Percentiles rank a stretch among this genome's conserved stretches.
Evolutionary conservation across 2,888 invertebrate genomes (phyloP).

Genomic region (Gonocerus acuteangulatus): DNA sequence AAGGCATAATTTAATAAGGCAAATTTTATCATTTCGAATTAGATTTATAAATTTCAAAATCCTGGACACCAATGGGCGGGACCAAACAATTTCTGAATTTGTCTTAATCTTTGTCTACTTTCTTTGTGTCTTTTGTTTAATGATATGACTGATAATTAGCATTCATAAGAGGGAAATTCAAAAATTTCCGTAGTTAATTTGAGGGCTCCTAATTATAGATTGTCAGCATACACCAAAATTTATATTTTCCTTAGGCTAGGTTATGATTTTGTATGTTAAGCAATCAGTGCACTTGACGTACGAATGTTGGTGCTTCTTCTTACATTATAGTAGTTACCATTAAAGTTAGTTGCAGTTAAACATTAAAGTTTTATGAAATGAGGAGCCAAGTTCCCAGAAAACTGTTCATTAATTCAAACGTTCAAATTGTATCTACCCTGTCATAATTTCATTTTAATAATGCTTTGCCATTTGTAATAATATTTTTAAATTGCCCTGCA

Average conservation of each 20-base stretch:
- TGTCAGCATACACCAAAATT: conserved; percentile 14
- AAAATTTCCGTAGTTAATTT: conserved; percentile 3
- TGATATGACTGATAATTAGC: not conserved
- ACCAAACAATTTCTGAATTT: conserved; percentile 26
- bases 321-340: too few species aligned
- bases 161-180: conserved; percentile 6
- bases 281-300: conserved; percentile 23
- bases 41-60: conserved; percentile 28
- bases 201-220: conserved; percentile 13
- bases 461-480: too few species aligned
- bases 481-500: too few species aligned
- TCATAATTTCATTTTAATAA: too few species aligned
- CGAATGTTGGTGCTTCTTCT: too few species aligned
- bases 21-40: conserved; percentile 22
- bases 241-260: conserved; percentile 14
- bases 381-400: too few species aligned
- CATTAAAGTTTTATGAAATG: too few species aligned
- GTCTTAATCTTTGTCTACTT: conserved; percentile 2
- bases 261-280: conserved; percentile 22
- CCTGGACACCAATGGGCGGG: conserved; percentile 24
- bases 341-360: too few species aligned
- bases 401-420: too few species aligned
- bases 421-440: too few species aligned
- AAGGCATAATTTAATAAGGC: conserved; percentile 9
- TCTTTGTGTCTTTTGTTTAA: not conserved